Evolutionary conservation across 2,888 invertebrate genomes (phyloP).

Genomic region (Chouioia cunea): DNA sequence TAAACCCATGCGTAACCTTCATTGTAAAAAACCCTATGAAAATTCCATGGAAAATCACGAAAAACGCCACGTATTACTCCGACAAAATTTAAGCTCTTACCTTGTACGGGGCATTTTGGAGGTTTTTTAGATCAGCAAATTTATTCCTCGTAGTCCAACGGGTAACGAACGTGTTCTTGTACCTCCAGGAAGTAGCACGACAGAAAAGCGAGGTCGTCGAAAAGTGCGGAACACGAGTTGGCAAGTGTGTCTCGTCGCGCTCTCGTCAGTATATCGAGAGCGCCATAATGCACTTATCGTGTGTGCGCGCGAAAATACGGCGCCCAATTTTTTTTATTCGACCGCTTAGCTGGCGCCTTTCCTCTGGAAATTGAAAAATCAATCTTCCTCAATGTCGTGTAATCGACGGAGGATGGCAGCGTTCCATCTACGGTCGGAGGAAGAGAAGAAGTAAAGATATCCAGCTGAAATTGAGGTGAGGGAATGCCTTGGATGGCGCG

Average conservation of each 20-base stretch:
- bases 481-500: conserved; percentile 17
- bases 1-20: neutral
- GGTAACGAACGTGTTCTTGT: too few relatives aligned
- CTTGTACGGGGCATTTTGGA: conserved; percentile 66
- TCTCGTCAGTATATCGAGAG: conserved; percentile 23
- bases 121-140: conserved; percentile 17
- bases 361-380: neutral
- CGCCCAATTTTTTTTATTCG: conserved; percentile 5
- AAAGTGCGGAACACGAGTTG: conserved; percentile 34
- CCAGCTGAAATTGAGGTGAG: neutral
- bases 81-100: conserved; percentile 55
- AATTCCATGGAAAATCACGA: conserved; percentile 6
- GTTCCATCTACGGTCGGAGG: too few relatives aligned
- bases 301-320: conserved; percentile 17
- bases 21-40: neutral
- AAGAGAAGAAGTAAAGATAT: neutral
- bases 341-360: neutral
- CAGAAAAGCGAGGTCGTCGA: conserved; percentile 22
- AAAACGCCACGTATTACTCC: neutral
- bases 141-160: neutral
- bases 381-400: neutral
- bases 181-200: neutral
- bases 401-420: neutral
- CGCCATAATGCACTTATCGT: conserved; percentile 39
- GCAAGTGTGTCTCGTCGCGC: conserved; percentile 2